Evolutionary conservation across 2,888 invertebrate genomes (phyloP).

Genomic region (Tetragnatha montana): DNA sequence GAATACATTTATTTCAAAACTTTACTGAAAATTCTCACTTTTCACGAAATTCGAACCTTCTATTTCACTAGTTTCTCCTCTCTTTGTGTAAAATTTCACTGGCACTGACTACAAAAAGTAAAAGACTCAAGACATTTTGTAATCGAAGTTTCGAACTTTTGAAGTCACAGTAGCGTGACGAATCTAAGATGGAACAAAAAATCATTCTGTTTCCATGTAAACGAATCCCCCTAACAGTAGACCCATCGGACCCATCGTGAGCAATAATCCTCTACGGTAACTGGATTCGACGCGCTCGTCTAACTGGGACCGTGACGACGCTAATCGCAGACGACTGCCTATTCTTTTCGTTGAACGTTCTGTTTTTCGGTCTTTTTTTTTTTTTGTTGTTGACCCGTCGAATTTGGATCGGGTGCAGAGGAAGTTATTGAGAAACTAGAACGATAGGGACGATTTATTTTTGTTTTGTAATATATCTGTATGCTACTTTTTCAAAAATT

Average conservation of each 20-base stretch:
- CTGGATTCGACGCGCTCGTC: conserved; percentile 28
- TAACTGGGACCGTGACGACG: conserved; percentile 51
- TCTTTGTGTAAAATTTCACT: no score
- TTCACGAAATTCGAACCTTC: no score
- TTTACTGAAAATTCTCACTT: no score
- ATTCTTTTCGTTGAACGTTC: neutral
- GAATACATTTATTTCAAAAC: no score
- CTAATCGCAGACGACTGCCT: conserved; percentile 42
- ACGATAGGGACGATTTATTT: neutral
- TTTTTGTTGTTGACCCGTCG: neutral
- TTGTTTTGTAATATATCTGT: neutral
- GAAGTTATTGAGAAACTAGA: neutral
- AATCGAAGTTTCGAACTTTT: no score
- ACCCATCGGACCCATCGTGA: neutral
- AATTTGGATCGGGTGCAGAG: neutral
- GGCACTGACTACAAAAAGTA: no score
- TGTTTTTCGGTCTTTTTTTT: neutral
- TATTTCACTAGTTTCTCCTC: no score
- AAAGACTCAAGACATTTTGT: no score
- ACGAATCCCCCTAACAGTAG: neutral
- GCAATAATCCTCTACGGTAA: neutral
- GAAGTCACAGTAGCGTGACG: no score
- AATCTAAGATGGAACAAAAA: no score
- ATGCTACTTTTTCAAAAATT: neutral
- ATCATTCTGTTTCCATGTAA: no score